These are phyloP conservation scores for Zelleria hepariella DNA, from an alignment of 2,888 invertebrate genomes.

Conservation along the genomic window DNA sequence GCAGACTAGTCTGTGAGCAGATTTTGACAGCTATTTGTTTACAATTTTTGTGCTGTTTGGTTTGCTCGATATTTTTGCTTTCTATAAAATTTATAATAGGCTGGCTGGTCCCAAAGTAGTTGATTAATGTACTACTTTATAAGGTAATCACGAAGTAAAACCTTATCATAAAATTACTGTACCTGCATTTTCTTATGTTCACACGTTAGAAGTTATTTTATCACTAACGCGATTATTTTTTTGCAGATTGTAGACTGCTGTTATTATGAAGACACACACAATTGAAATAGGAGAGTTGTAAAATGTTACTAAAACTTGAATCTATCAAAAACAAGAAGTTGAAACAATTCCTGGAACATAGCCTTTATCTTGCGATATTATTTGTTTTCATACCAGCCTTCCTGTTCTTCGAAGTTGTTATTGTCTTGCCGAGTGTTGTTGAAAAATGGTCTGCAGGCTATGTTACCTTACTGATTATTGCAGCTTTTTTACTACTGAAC, in stretches of 20 bases:
- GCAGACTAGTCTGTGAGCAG: too few relatives aligned
- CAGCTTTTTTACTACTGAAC: slow-evolving; percentile 82
- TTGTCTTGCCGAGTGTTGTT: slow-evolving; percentile 80
- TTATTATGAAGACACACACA: neutral
- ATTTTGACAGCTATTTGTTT: too few relatives aligned
- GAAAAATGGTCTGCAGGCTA: slow-evolving; percentile 67
- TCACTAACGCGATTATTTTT: too few relatives aligned
- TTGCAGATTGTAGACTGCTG: neutral
- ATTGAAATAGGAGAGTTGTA: slow-evolving; percentile 4
- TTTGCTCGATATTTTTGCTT: too few relatives aligned
- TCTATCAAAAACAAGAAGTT: slow-evolving; percentile 36
- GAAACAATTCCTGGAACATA: slow-evolving; percentile 53
- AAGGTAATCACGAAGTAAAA: too few relatives aligned
- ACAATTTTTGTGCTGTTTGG: too few relatives aligned
- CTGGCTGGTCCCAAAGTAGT: too few relatives aligned
- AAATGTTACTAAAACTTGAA: slow-evolving; percentile 40
- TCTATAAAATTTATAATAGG: too few relatives aligned
- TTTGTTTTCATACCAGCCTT: slow-evolving; percentile 76
- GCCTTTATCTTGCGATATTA: slow-evolving; percentile 67
- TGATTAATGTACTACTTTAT: too few relatives aligned
- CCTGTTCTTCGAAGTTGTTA: slow-evolving; percentile 81
- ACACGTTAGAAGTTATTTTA: too few relatives aligned
- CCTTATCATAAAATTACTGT: too few relatives aligned
- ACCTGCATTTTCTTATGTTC: too few relatives aligned
- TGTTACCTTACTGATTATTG: slow-evolving; percentile 72